A percentile compares a stretch with the other conserved stretches of the same genome.
Evolutionary conservation across 2,113 vertebrate genomes (phyloP).

Genomic region (Phalacrocorax pelagicus): DNA sequence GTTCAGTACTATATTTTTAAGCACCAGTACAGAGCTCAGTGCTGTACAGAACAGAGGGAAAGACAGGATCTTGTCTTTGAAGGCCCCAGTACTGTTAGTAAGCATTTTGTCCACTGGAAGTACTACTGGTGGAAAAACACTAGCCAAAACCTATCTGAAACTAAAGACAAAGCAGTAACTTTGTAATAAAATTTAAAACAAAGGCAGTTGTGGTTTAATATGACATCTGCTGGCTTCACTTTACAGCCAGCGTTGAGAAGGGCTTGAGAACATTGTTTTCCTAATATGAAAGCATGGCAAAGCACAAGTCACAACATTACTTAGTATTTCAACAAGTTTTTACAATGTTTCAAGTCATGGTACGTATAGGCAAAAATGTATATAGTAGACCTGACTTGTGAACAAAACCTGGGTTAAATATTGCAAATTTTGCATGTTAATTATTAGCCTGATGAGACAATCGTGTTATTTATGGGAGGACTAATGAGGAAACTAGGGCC

Average conservation of each 20-base stretch:
- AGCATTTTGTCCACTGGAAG: not conserved
- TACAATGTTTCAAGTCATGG: not conserved
- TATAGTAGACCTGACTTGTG: not conserved
- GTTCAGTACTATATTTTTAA: not conserved
- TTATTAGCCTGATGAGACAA: not conserved
- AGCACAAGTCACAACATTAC: not conserved
- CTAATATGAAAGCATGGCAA: not conserved
- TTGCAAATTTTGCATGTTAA: not conserved
- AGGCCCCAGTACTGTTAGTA: conserved; percentile 24
- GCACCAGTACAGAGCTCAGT: not conserved
- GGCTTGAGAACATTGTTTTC: not conserved
- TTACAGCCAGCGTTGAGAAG: not conserved
- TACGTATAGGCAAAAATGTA: not conserved
- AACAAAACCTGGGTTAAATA: not conserved
- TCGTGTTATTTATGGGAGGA: not conserved
- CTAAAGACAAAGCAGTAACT: not conserved
- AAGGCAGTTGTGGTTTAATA: not conserved
- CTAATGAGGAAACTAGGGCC: not conserved
- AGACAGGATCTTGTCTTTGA: not conserved
- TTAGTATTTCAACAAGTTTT: not conserved
- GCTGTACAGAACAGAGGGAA: not conserved
- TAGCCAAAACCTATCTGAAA: not conserved
- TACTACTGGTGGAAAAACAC: not conserved
- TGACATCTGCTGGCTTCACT: not conserved
- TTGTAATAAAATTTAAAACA: not conserved